Base-by-base conservation (phyloP, 2,797 vertebrate genomes). In the Hydrophis major region DNA sequence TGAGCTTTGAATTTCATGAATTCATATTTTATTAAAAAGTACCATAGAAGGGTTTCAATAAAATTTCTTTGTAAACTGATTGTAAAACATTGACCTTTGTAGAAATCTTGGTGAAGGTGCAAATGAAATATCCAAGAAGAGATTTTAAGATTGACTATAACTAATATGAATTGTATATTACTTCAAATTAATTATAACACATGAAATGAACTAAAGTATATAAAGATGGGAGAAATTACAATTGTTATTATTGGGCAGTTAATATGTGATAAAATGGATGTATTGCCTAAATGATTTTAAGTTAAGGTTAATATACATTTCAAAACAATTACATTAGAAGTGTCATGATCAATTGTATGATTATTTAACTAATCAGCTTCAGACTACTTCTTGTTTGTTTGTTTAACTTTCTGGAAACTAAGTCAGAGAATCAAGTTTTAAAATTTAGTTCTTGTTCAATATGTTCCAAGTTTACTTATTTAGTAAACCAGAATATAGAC, bases 381-480 rank as follows among this genome's bases (percentile, higher is more conserved):
- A 42, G 57, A 66, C 28, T 3, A 16, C 6, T 12, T 12, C 28
- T 69, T 69, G 59, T 86, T 92, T 20, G 87, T 86, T 92, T 20
- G 89, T 90, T 89, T 89, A 25, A 87, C 0, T 42, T 42, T 0
- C 2, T 7, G 86, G 7, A 89, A 92, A 88, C 1, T 22, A 61
- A 94, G 13, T 42, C 16, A 59, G 1, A 50, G 37, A 60, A 1
- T 2, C 4, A 42, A 42, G 42, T 94, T 90, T 57, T 88, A 60
- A 53, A 86, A 66, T 28, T 93, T 86, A 90, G 63, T 93, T 14
- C 78, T 10, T 86, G 83, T 92, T 53, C 22, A 89, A 1, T 88
- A 92, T 93, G 92, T 55, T 93, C 83, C 0, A 89, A 92, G 20
- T 90, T 42, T 2, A 90, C 32, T 59, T 74, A 89, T 59, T 37